phyloP scores from a whole-genome alignment of 2,888 invertebrate genomes.

The Xestobium rufovillosum region DNA sequence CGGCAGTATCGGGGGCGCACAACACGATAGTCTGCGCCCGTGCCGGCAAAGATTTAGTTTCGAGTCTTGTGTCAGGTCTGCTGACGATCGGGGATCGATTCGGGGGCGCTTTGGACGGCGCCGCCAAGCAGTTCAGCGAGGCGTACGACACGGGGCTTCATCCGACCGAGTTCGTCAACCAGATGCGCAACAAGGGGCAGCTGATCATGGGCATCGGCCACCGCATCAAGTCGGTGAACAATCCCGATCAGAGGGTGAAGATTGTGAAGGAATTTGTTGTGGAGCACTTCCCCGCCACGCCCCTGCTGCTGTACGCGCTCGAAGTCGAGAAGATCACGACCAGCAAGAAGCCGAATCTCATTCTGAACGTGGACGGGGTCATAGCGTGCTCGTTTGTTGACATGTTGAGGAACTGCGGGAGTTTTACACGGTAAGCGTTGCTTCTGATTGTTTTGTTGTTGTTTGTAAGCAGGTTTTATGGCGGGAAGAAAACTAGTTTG shows the following conservation, averaged over 20 bases:
- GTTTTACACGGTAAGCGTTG: slow-evolving; percentile 77
- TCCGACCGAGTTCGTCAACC: slow-evolving; percentile 98
- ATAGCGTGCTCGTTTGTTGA: slow-evolving; percentile 98
- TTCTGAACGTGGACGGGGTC: slow-evolving; percentile 97
- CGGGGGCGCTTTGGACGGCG: slow-evolving; percentile 97
- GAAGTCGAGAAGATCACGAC: slow-evolving; percentile 99
- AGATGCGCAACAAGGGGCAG: slow-evolving; percentile 93
- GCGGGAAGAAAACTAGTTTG: too few species aligned
- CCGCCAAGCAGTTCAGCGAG: slow-evolving; percentile 93
- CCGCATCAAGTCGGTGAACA: slow-evolving; percentile 84
- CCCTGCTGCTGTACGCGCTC: slow-evolving; percentile 89
- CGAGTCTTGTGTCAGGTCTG: slow-evolving; percentile 90
- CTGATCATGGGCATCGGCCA: slow-evolving; percentile 99
- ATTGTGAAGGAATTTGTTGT: slow-evolving; percentile 94
- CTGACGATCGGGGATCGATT: slow-evolving; percentile 98
- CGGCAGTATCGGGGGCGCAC: slow-evolving; percentile 97
- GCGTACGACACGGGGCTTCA: slow-evolving; percentile 72
- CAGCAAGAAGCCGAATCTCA: slow-evolving; percentile 99
- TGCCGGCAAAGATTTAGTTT: slow-evolving; percentile 98
- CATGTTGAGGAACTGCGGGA: slow-evolving; percentile 86
- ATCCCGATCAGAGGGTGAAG: slow-evolving; percentile 97
- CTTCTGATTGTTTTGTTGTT: not conserved
- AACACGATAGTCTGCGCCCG: slow-evolving; percentile 97
- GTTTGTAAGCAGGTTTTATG: not conserved
- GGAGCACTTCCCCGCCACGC: slow-evolving; percentile 88